Evolutionary conservation across 2,888 invertebrate species (phyloP).

Genomic region (Agrypnus murinus): DNA sequence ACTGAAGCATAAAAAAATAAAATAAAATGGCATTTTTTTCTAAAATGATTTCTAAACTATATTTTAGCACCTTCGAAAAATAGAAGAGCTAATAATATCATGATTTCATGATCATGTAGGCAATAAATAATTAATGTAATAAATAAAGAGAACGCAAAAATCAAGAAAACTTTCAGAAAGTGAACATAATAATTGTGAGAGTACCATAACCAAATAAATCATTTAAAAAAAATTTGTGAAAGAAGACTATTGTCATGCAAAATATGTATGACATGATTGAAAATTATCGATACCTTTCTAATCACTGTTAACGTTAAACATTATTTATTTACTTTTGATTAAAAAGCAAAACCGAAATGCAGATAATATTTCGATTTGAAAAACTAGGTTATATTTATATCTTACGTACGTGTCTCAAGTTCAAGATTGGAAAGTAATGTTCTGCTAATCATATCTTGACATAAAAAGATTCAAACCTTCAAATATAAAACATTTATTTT

Average conservation of each 20-base stretch:
- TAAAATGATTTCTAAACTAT: slow-evolving; percentile 7
- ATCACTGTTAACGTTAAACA: background rate
- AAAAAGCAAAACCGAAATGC: background rate
- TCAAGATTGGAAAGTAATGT: slow-evolving; percentile 20
- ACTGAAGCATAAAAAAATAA: no score
- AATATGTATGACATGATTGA: background rate
- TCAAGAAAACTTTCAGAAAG: slow-evolving; percentile 19
- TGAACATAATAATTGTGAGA: no score
- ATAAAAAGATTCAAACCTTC: no score
- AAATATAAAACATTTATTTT: no score
- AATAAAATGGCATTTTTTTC: no score
- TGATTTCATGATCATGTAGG: no score
- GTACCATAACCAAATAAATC: background rate
- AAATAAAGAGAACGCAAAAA: background rate
- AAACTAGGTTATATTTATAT: slow-evolving; percentile 18
- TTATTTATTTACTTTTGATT: background rate
- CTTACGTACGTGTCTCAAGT: slow-evolving; percentile 8
- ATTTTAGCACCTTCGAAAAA: background rate
- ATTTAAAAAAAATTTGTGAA: background rate
- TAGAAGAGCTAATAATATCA: no score
- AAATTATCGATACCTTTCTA: background rate
- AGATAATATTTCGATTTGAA: background rate
- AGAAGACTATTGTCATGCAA: background rate
- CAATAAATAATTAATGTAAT: background rate
- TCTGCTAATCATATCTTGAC: no score